Conservation (phyloP, 2,888 invertebrate genomes). For the Catonia carolina region DNA sequence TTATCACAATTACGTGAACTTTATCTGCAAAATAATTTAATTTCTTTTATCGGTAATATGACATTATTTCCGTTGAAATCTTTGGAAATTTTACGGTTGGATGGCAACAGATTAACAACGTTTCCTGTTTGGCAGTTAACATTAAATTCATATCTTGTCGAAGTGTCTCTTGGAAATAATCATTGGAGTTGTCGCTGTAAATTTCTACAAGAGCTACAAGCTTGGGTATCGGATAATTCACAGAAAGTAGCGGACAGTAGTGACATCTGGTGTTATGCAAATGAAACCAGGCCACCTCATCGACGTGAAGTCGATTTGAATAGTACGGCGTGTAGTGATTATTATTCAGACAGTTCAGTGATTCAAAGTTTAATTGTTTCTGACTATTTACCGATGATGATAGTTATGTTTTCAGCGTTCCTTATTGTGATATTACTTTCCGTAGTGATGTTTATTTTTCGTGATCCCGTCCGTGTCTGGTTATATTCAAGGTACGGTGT, state of each 20-base stretch:
- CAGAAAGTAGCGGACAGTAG: conserved; percentile 70
- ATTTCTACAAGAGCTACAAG: conserved; percentile 66
- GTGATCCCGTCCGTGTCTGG: conserved; percentile 81
- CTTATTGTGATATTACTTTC: conserved; percentile 68
- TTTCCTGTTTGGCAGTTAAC: conserved; percentile 74
- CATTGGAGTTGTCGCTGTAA: conserved; percentile 88
- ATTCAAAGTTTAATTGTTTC: conserved; percentile 75
- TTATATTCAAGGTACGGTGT: conserved; percentile 81
- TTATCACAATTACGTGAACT: conserved; percentile 71
- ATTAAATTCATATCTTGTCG: conserved; percentile 60
- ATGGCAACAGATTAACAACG: conserved; percentile 73
- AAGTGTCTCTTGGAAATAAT: conserved; percentile 74
- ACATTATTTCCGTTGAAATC: conserved; percentile 72
- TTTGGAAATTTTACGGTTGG: conserved; percentile 70
- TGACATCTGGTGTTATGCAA: conserved; percentile 75
- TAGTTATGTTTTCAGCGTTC: conserved; percentile 69
- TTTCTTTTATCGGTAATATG: conserved; percentile 69
- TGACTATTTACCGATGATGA: conserved; percentile 78
- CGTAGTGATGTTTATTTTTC: conserved; percentile 75
- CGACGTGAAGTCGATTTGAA: conserved; percentile 76
- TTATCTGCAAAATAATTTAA: conserved; percentile 77
- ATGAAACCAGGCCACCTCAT: conserved; percentile 64
- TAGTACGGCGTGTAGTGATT: conserved; percentile 79
- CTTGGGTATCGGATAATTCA: conserved; percentile 74
- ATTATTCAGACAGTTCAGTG: conserved; percentile 74